Evolutionary conservation across 2,888 invertebrate species (phyloP), one percentile per base, ranked within the genome.

Genomic region (Lepidonotus clava): DNA sequence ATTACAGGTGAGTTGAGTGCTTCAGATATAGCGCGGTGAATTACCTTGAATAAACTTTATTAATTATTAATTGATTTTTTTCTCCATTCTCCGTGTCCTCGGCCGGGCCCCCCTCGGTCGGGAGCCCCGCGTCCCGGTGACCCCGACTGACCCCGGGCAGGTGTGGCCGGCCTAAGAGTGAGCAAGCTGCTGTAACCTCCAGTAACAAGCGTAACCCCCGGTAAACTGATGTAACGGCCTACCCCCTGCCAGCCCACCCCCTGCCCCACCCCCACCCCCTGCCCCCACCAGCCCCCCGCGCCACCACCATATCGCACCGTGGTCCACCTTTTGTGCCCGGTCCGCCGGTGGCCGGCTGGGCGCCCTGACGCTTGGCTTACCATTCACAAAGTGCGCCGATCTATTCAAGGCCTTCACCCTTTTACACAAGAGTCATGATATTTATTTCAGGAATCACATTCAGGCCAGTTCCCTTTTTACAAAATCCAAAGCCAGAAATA

Each of bases 161-260:
- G 80, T 80, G 80, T 80, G 80, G 80, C 80, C 80, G 80, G 80
- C 51, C 46, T 41, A 80, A 80, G 80, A 80, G 80, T 80, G 80
- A 46, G 80, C 80, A 80, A 80, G 80, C 80, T 80, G 80, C 80
- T 1, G 80, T 80, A 80, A 80, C 80, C 46, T 80, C 51, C 80
- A 80, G 80, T 80, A 80, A 80, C 80, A 80, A 80, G 80, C 80
- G 46, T 80, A 80, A 80, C 80, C 80, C 51, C 80, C 51, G 24
- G 80, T 80, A 80, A 80, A 80, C 80, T 80, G 51, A 80, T 80
- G 80, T 80, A 80, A 80, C 80, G 80, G 80, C 80, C 80, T 71
- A 71, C 71, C 71, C 71, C 71, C 80, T 4, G 46, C 51, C 80
- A 46, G 80, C 24, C 66, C 34, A 66, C 66, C 66, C 66, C 66